Conservation (phyloP, 2,113 vertebrate genomes). For the Prochilodus magdalenae region DNA sequence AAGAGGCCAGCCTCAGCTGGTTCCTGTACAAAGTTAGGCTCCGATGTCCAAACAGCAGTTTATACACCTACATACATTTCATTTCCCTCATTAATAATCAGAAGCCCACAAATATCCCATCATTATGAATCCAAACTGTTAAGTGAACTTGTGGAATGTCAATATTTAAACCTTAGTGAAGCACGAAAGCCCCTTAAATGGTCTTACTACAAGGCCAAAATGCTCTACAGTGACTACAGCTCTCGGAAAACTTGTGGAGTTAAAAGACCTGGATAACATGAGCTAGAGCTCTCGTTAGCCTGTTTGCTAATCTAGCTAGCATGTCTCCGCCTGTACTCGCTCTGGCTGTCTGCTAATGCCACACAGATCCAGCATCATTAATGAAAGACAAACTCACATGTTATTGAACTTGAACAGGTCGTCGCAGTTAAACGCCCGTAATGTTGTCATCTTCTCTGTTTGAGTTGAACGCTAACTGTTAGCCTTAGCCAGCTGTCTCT, state of each 20-base stretch:
- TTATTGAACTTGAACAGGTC: constrained; percentile 97
- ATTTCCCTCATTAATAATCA: no score
- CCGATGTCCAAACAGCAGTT: no score
- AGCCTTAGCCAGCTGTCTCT: constrained; percentile 29
- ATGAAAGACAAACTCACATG: constrained; percentile 81
- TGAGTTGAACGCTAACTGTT: not conserved
- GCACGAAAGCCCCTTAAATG: not conserved
- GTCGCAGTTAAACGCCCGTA: constrained; percentile 91
- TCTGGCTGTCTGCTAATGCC: not conserved
- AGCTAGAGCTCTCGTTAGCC: not conserved
- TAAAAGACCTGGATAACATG: not conserved
- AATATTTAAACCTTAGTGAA: no score
- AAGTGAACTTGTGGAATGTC: no score
- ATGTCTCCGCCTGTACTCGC: not conserved
- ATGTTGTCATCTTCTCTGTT: constrained; percentile 82
- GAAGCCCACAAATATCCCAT: no score
- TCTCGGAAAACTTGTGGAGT: not conserved
- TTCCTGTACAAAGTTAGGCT: no score
- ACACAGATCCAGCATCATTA: no score
- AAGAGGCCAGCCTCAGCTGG: no score
- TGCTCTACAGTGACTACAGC: not conserved
- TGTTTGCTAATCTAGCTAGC: constrained; percentile 16
- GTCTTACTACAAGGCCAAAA: not conserved
- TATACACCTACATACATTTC: no score
- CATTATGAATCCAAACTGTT: no score